phyloP scores from a whole-genome alignment of 2,797 vertebrate species.

The Paramormyrops hopkinsi region DNA sequence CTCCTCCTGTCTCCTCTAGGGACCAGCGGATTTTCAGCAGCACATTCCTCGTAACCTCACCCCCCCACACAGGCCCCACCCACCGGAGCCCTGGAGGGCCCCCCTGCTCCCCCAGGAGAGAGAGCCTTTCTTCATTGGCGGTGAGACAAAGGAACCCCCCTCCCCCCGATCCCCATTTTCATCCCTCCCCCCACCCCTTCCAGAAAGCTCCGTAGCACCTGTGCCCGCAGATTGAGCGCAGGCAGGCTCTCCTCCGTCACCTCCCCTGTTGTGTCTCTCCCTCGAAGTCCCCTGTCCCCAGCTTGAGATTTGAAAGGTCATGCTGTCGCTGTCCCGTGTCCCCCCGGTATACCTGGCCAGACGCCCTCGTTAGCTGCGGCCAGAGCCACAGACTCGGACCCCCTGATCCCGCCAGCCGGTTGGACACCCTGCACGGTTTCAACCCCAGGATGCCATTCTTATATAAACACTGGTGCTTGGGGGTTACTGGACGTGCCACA shows the following conservation, averaged over 20 bases:
- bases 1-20: background rate
- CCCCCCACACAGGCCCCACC: constrained; percentile 80
- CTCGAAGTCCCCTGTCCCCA: background rate
- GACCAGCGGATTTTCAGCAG: constrained; percentile 79
- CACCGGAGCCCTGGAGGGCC: constrained; percentile 87
- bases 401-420: background rate
- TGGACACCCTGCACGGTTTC: background rate
- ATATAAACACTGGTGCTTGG: background rate
- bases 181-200: too few species aligned
- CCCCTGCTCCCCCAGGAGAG: constrained; percentile 86
- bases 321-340: background rate
- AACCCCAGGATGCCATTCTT: background rate
- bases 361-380: background rate
- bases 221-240: background rate
- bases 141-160: too few species aligned
- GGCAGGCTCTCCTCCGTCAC: background rate
- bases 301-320: background rate
- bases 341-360: background rate
- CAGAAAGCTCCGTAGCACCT: constrained; percentile 30
- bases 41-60: constrained; percentile 79
- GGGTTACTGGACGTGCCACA: background rate
- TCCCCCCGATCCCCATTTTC: too few species aligned
- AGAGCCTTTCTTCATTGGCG: constrained; percentile 63
- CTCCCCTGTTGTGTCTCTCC: background rate
- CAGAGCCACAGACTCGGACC: background rate